Base-by-base conservation (phyloP, 2,888 invertebrate genomes). In the Pandemis cinnamomeana region DNA sequence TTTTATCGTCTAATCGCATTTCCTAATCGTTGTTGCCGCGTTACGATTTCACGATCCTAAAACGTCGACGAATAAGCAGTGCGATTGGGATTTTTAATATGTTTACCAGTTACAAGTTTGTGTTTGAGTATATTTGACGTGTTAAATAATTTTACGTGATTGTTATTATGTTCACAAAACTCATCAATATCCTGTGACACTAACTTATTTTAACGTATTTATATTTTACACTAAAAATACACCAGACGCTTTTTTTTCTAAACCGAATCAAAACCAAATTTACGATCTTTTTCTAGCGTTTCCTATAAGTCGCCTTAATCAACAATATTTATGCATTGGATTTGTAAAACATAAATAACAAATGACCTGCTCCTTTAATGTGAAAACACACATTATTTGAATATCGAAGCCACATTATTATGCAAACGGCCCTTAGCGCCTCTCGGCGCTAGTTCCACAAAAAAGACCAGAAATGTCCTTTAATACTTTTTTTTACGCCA, bases 341-440 rank as follows among this genome's bases (percentile, higher is more conserved):
- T 70, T 36, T 74, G 62, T 62, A 67, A 7, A 55, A 67, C 71
- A 64, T 63, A 67, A 67, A 75, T 71, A 71, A 67, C 13, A 42
- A 61, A 67, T 60, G 69, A 51, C 64, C 53, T 58, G 20, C 81
- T 79, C 82, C 78, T 85, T 84, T 83, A 73, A 81, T 77, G 78
- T 79, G 79, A 76, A 84, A 82, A 84, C 78, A 83, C 80, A 82
- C 80, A 84, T 77, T 82, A 84, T 88, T 84, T 87, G 83, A 87
- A 87, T 88, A 89, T 87, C 83, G 78, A 77, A 48, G 60, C 69
- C 80, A 76, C 80, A 90, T 91, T 91, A 90, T 88, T 82, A 92
- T 91, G 89, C 87, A 88, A 92, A 91, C 91, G 77, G 79, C 53
- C 75, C 84, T 89, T 87, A 93, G 92, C 93, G 93, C 93, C 93